Conservation (phyloP, 2,888 invertebrate species). For the Pristionchus exspectatus region DNA sequence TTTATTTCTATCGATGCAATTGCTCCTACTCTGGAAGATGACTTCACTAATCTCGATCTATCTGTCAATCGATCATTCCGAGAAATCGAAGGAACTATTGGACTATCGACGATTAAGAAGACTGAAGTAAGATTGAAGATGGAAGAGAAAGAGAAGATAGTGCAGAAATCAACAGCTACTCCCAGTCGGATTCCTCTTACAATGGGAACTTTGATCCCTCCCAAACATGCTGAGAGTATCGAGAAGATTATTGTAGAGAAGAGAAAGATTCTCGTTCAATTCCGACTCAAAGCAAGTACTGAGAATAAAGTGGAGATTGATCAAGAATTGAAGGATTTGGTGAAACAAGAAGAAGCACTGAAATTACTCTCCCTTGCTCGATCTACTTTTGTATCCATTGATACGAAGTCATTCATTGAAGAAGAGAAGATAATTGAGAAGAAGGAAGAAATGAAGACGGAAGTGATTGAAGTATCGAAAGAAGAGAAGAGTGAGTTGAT, state of each 20-base stretch:
- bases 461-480: constrained; percentile 11
- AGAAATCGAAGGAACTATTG: constrained; percentile 55
- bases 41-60: constrained; percentile 63
- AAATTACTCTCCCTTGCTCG: constrained; percentile 55
- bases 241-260: constrained; percentile 43
- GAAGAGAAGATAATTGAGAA: neutral
- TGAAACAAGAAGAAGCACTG: constrained; percentile 29
- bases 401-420: neutral
- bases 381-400: constrained; percentile 58
- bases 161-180: neutral
- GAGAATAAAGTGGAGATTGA: constrained; percentile 42
- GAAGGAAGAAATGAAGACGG: constrained; percentile 30
- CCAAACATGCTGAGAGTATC: constrained; percentile 37
- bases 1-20: constrained; percentile 9
- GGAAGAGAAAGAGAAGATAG: constrained; percentile 36
- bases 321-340: constrained; percentile 31
- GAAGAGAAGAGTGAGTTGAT: constrained; percentile 6
- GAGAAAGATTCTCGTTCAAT: constrained; percentile 14
- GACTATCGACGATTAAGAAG: constrained; percentile 56
- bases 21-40: constrained; percentile 23
- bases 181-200: constrained; percentile 40
- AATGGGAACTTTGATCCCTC: constrained; percentile 47
- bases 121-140: constrained; percentile 47
- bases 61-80: constrained; percentile 56
- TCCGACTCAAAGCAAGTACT: constrained; percentile 1